Conservation (phyloP, 2,888 invertebrate genomes). For the Andrena bucephala region DNA sequence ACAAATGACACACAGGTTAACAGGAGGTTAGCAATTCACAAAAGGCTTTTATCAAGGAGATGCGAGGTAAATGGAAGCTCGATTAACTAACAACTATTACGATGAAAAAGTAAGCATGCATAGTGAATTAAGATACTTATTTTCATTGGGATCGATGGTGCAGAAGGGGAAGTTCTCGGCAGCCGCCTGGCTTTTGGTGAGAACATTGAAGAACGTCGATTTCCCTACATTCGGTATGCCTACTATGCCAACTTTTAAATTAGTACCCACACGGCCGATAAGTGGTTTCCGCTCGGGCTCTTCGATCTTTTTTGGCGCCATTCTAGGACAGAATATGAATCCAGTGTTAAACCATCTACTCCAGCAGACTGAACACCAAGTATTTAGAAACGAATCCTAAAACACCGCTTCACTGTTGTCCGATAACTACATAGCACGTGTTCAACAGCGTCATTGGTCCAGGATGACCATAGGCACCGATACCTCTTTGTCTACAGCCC, state of each 20-base stretch:
- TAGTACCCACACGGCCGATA: slow-evolving; percentile 98
- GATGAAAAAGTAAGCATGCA: neutral
- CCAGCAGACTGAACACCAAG: neutral
- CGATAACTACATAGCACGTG: neutral
- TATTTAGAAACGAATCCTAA: neutral
- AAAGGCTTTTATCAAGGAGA: neutral
- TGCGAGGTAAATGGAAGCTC: neutral
- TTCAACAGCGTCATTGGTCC: neutral
- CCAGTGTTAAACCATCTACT: slow-evolving; percentile 12
- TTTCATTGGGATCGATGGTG: slow-evolving; percentile 99
- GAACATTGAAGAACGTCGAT: slow-evolving; percentile 99
- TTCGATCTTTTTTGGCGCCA: slow-evolving; percentile 96
- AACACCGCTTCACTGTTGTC: neutral
- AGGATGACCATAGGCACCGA: neutral
- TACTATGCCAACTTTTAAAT: slow-evolving; percentile 98
- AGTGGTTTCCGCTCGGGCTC: slow-evolving; percentile 95
- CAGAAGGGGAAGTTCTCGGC: slow-evolving; percentile 99
- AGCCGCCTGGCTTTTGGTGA: slow-evolving; percentile 98
- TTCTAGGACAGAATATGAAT: slow-evolving; percentile 78
- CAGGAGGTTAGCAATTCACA: neutral
- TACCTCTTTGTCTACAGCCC: neutral
- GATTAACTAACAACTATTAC: neutral
- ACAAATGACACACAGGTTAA: slow-evolving; percentile 33
- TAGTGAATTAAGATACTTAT: slow-evolving; percentile 90
- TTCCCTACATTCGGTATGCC: slow-evolving; percentile 99